A percentile compares a stretch with the other conserved stretches of the same genome.
Conservation (phyloP, 2,113 vertebrate genomes). For the Macheiramphus alcinus region DNA sequence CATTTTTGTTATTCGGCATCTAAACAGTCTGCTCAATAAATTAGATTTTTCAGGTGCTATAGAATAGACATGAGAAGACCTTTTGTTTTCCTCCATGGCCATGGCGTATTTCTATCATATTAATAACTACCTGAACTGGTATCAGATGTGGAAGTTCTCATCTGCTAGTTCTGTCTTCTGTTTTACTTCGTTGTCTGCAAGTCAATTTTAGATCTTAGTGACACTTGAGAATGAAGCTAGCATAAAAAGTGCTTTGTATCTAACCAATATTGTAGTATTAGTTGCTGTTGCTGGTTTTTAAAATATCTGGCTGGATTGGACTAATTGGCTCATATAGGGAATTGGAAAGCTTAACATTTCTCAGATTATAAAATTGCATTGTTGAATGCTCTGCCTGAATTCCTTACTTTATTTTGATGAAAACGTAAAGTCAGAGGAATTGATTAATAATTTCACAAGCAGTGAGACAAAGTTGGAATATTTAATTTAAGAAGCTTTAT, state of each 20-base stretch:
- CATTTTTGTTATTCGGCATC: background rate
- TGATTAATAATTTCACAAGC: background rate
- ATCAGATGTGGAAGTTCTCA: background rate
- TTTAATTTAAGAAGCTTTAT: background rate
- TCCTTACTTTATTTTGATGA: background rate
- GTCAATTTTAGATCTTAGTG: background rate
- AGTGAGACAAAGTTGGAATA: background rate
- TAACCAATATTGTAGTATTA: background rate
- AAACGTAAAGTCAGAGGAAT: background rate
- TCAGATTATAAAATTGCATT: background rate
- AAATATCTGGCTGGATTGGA: background rate
- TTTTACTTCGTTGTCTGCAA: background rate
- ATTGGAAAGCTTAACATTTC: background rate
- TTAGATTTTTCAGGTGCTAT: background rate
- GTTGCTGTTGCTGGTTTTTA: background rate
- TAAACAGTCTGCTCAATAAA: background rate
- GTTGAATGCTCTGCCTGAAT: background rate
- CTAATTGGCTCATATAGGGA: background rate
- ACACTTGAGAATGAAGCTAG: background rate
- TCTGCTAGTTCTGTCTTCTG: background rate
- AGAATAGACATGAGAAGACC: background rate
- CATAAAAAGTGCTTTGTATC: background rate
- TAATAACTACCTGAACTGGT: background rate
- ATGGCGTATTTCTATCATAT: background rate
- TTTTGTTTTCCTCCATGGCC: background rate